Evolutionary conservation across 2,113 vertebrate species (phyloP), one percentile per base, ranked within the genome.

Genomic region (Lepus europaeus): DNA sequence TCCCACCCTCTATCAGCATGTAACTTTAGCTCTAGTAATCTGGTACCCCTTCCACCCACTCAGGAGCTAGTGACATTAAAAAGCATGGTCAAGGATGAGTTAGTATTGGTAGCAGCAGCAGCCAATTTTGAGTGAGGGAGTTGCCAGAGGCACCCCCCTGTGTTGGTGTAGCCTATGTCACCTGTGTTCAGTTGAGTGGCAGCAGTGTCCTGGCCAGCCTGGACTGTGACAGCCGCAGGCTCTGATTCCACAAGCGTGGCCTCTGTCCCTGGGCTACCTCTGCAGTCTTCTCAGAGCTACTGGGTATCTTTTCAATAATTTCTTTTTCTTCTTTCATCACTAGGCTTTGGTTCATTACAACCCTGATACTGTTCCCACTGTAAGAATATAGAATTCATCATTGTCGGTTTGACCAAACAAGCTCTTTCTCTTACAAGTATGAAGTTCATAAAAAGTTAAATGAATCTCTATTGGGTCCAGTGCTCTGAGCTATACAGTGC

Each of bases 341-440:
- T 9, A 33, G 69, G 10, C 92, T 79, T 91, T 17, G 9, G 33
- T 74, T 90, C 72, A 80, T 77, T 74, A 73, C 6, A 94, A 63
- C 25, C 10, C 3, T 69, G 22, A 84, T 59, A 80, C 3, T 36
- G 8, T 56, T 49, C 11, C 64, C 49, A 39, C 49, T 23, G 61
- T 45, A 61, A 96, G 81, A 51, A 90, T 83, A 70, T 49, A 87
- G 39, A n/a, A 88, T 70, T 81, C 27, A 69, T 93, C 83, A 56
- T 53, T 94, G 84, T 68, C 59, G 29, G 4, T 72, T 51, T 90
- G 80, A 79, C 20, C n/a, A 12, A 56, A 45, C n/a, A 53, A 20
- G 70, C 59, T 84, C 20, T 76, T 94, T 53, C 27, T 87, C 66
- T 89, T 61, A 84, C 10, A 96, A 79, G 9, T 36, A 49, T 81